Evolutionary conservation across 2,797 vertebrate species (phyloP).

Genomic region (Sarcophilus harrisii): DNA sequence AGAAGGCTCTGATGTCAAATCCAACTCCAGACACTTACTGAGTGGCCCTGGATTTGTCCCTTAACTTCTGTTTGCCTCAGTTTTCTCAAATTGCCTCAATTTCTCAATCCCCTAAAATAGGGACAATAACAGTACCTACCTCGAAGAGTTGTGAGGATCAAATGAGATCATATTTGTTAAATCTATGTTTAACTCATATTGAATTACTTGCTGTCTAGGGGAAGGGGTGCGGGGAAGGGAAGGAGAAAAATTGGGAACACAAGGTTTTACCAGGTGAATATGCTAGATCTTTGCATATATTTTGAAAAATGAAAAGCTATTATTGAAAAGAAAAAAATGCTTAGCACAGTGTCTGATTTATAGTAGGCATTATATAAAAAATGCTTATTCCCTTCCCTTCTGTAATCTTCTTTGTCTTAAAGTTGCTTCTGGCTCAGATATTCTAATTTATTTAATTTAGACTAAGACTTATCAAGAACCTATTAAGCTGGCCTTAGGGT

Average conservation of each 20-base stretch:
- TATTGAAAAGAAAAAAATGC: too few relatives aligned
- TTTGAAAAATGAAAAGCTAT: too few relatives aligned
- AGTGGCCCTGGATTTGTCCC: background rate
- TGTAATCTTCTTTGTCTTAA: background rate
- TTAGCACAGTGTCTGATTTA: background rate
- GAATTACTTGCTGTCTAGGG: too few relatives aligned
- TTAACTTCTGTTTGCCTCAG: background rate
- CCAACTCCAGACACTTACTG: background rate
- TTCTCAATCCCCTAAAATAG: background rate
- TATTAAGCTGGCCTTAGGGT: background rate
- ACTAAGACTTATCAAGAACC: background rate
- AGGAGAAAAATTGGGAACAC: too few relatives aligned
- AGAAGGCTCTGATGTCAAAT: background rate
- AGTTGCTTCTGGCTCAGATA: background rate
- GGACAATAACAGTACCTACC: background rate
- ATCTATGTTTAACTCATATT: background rate
- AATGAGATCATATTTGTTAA: background rate
- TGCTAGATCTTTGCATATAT: too few relatives aligned
- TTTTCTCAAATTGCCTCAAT: background rate
- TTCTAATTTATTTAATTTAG: background rate
- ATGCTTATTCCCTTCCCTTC: background rate
- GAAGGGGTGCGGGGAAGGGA: too few relatives aligned
- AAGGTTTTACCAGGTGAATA: too few relatives aligned
- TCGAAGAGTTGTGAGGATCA: background rate
- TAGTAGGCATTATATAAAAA: background rate